phyloP scores from a whole-genome alignment of 2,797 vertebrate species.

The Brachyrhaphis roseni region DNA sequence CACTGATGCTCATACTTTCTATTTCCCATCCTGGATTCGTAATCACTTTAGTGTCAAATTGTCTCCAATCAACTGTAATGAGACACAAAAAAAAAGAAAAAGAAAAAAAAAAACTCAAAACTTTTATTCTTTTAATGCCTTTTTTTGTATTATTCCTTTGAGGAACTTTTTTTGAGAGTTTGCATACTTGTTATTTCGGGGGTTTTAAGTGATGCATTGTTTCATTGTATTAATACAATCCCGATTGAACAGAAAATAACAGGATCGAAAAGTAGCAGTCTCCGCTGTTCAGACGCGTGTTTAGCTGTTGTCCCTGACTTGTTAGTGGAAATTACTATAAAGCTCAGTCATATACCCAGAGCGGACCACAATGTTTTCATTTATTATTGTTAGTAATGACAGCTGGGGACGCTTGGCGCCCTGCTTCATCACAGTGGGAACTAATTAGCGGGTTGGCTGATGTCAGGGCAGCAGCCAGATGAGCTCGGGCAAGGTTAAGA shows the following conservation, averaged over 20 bases:
- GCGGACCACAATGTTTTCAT: constrained; percentile 35
- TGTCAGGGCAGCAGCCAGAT: constrained; percentile 73
- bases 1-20: constrained; percentile 61
- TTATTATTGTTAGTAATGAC: constrained; percentile 74
- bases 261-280: constrained; percentile 32
- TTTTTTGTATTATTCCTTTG: constrained; percentile 18
- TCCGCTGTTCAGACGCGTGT: constrained; percentile 29
- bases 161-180: constrained; percentile 38
- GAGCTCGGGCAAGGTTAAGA: constrained; percentile 62
- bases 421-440: constrained; percentile 74
- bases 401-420: constrained; percentile 70
- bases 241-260: constrained; percentile 48
- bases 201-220: constrained; percentile 22
- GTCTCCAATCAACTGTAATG: constrained; percentile 69
- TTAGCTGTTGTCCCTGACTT: constrained; percentile 1
- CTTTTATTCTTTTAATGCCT: background rate
- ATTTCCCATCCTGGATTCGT: constrained; percentile 69
- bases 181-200: constrained; percentile 29
- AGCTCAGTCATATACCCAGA: constrained; percentile 58
- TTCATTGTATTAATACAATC: constrained; percentile 16
- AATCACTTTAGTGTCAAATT: constrained; percentile 76
- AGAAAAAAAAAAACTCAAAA: background rate
- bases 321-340: constrained; percentile 37
- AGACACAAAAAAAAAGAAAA: constrained; percentile 57
- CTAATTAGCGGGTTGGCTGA: constrained; percentile 82